Percentiles rank a stretch among this genome's conserved stretches.
These are phyloP conservation scores for Regulus satrapa DNA, from an alignment of 2,113 vertebrate genomes.

Conservation along the genomic window DNA sequence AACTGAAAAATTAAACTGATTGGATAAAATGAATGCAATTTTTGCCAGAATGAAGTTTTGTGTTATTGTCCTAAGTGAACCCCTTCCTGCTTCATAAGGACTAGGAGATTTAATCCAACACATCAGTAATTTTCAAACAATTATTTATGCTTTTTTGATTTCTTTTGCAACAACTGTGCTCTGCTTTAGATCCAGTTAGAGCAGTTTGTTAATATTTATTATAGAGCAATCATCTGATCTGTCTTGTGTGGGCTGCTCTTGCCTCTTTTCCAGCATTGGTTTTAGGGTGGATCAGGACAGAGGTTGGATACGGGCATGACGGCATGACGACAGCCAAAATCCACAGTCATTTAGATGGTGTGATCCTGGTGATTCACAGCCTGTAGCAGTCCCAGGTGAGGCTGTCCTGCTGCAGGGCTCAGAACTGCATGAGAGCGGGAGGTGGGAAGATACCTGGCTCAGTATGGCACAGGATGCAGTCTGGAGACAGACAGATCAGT, in stretches of 20 bases:
- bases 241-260: neutral
- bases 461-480: fast-evolving
- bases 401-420: fast-evolving
- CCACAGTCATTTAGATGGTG: fast-evolving
- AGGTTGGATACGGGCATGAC: fast-evolving
- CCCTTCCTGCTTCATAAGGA: fast-evolving
- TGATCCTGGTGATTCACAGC: too few species aligned
- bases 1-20: neutral
- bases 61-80: neutral
- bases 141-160: neutral
- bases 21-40: neutral
- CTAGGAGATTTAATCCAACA: neutral
- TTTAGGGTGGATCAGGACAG: neutral
- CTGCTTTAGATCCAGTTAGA: neutral
- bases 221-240: neutral
- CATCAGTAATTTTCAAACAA: neutral
- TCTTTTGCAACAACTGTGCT: neutral
- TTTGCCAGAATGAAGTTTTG: neutral
- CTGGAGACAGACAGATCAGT: neutral
- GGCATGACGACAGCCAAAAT: fast-evolving
- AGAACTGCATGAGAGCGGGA: fast-evolving
- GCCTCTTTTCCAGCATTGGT: neutral
- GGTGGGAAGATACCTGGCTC: fast-evolving
- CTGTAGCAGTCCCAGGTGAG: fast-evolving
- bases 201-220: neutral